These are phyloP conservation scores for Champsocephalus esox DNA, from an alignment of 2,797 vertebrate genomes.

Conservation along the genomic window DNA sequence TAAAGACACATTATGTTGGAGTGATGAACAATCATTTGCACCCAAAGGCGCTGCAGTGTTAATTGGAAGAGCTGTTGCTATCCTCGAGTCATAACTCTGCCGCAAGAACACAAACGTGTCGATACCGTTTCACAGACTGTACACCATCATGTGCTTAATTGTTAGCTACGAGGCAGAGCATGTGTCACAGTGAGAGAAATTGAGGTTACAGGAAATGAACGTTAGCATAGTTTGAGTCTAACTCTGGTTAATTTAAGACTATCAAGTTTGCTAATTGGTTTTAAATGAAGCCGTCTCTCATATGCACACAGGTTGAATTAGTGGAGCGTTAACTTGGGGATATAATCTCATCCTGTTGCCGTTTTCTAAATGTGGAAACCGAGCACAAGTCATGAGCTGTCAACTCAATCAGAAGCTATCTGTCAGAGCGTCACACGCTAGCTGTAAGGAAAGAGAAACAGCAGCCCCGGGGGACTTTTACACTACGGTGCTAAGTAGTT, in stretches of 20 bases:
- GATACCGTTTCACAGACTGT: conserved; percentile 23
- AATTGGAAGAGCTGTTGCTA: conserved; percentile 57
- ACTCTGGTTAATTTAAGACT: conserved; percentile 76
- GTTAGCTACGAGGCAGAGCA: conserved; percentile 47
- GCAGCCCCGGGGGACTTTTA: conserved; percentile 24
- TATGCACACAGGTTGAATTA: conserved; percentile 71
- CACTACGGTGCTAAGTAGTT: conserved; percentile 32
- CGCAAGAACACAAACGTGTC: conserved; percentile 16
- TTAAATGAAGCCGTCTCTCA: conserved; percentile 73
- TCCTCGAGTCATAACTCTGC: conserved; percentile 33
- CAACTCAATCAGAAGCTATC: conserved; percentile 60
- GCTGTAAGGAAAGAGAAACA: conserved; percentile 23
- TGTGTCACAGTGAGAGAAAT: conserved; percentile 35
- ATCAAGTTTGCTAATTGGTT: conserved; percentile 79
- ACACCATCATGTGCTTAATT: conserved; percentile 36
- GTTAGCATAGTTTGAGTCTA: conserved; percentile 46
- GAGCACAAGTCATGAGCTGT: conserved; percentile 70
- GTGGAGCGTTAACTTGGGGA: conserved; percentile 54
- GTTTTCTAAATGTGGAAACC: conserved; percentile 64
- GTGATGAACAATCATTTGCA: conserved; percentile 59
- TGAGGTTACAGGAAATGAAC: conserved; percentile 28
- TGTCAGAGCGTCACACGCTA: conserved; percentile 38
- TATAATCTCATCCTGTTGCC: conserved; percentile 49
- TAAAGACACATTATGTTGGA: conserved; percentile 53
- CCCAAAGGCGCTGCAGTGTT: conserved; percentile 41